Base-by-base conservation (phyloP, 2,113 vertebrate species). In the Nibea albiflora region DNA sequence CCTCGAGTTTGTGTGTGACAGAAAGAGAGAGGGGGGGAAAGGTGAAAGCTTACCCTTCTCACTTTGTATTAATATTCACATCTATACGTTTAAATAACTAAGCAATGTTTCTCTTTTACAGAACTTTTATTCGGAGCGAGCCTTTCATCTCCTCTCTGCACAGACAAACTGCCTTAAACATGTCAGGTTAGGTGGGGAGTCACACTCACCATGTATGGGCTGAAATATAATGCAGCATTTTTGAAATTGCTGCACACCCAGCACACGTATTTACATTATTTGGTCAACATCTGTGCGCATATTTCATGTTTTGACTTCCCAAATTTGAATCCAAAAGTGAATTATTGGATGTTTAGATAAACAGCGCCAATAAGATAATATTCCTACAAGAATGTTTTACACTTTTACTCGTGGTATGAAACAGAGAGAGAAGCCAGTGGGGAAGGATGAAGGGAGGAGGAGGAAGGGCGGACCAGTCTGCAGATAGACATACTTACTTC, bases 361-460 rank as follows among this genome's bases (percentile, higher is more conserved):
- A 63, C 28, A 24, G 2, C 52, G 7, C 11, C 10, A 64, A 20
- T 5, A 10, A 26, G 11, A 58, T 14, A 65, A 78, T 28, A 31
- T 2, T 74, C 28, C 50, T 28, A 71, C 17, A 42, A 50, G 22
- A 76, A 47, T 19, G 57, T 56, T 75, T 76, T 16, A 46, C 12
- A 53, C 49, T 46, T 11, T 20, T 28, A 9, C 28, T 46, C 64
- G n/a, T 7, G 2, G 58, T 12, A 24, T 28, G 17, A 63, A 57
- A 69, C 67, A 39, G 53, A 69, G 63, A 66, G 71, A 66, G 71
- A 78, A 72, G 81, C 84, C 78, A 50, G 54, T 11, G 60, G 65
- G 73, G 76, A 85, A 85, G 72, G 56, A 85, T 81, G 78, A 76
- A 80, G 75, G 8, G 60, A 85, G 70, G 81, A 90, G 89, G 71